Percentiles rank a stretch among this genome's conserved stretches.
Conservation (phyloP, 2,113 vertebrate genomes). For the Lichenostomus cassidix region DNA sequence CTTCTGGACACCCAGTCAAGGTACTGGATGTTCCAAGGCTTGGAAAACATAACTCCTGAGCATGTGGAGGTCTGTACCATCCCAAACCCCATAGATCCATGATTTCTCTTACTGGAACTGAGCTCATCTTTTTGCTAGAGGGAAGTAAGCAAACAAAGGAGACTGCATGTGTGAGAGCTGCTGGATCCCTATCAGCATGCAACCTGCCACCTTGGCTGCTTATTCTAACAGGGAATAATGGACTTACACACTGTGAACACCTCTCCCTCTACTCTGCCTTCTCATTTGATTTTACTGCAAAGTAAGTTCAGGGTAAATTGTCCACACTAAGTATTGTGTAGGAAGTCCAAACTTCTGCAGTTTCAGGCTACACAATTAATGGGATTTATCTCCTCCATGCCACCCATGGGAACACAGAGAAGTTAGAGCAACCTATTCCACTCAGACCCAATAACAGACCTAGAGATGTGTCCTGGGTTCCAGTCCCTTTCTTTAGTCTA, state of each 20-base stretch:
- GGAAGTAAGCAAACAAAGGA: not conserved
- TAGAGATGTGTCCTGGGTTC: not conserved
- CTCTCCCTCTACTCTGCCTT: not conserved
- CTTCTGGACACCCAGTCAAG: not conserved
- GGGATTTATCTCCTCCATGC: not conserved
- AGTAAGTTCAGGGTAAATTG: not conserved
- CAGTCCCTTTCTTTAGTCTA: not conserved
- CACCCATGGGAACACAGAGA: not conserved
- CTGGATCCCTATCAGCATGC: fast-evolving
- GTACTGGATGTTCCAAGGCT: not conserved
- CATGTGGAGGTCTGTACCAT: not conserved
- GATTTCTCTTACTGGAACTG: not conserved
- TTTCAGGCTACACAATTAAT: not conserved
- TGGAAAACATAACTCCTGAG: not conserved
- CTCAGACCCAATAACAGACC: not conserved
- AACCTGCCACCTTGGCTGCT: not conserved
- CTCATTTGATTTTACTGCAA: not conserved
- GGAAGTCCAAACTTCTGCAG: not conserved
- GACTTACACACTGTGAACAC: not conserved
- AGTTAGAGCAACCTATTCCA: not conserved
- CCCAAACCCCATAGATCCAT: not conserved
- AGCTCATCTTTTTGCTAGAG: not conserved
- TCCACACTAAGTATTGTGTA: not conserved
- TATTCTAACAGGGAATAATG: not conserved
- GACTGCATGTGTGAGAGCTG: not conserved